These are phyloP conservation scores for Drosophila paranaensis DNA, from an alignment of 2,888 invertebrate genomes.

Conservation along the genomic window DNA sequence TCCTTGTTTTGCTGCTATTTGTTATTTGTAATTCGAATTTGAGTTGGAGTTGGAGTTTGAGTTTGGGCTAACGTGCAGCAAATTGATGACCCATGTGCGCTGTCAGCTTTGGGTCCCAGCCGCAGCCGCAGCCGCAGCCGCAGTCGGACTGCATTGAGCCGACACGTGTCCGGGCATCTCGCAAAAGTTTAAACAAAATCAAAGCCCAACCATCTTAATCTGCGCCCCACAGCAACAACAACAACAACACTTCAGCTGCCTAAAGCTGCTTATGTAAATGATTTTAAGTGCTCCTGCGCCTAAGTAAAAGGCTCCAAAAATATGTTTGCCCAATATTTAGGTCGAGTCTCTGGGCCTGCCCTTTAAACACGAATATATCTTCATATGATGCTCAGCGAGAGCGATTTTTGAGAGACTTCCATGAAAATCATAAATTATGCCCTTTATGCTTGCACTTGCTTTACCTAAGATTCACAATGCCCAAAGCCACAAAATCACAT, in stretches of 20 bases:
- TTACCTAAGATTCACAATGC: slow-evolving; percentile 5
- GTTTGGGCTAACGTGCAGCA: slow-evolving; percentile 29
- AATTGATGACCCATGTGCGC: slow-evolving; percentile 75
- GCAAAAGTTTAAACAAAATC: slow-evolving; percentile 16
- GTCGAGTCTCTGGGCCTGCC: neutral
- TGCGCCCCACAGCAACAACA: neutral
- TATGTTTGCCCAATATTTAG: slow-evolving; percentile 4
- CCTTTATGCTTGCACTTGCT: neutral
- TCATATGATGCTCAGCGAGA: neutral
- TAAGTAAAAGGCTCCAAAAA: slow-evolving; percentile 13
- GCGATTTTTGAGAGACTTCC: neutral
- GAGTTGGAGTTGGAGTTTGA: slow-evolving; percentile 9
- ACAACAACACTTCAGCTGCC: slow-evolving; percentile 38
- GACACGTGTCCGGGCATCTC: slow-evolving; percentile 40
- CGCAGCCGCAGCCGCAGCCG: slow-evolving; percentile 10
- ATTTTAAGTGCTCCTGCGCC: slow-evolving; percentile 49
- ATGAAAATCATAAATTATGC: slow-evolving; percentile 3
- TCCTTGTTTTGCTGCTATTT: slow-evolving; percentile 56
- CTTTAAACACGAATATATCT: slow-evolving; percentile 1
- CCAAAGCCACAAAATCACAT: neutral
- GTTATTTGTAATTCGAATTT: slow-evolving; percentile 59
- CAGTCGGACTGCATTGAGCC: slow-evolving; percentile 22
- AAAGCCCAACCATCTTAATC: slow-evolving; percentile 22
- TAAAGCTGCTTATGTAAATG: slow-evolving; percentile 73
- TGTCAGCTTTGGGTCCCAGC: slow-evolving; percentile 50